These are phyloP conservation scores for Scaptomyza tumidula DNA, from an alignment of 2,888 invertebrate species.

Conservation along the genomic window DNA sequence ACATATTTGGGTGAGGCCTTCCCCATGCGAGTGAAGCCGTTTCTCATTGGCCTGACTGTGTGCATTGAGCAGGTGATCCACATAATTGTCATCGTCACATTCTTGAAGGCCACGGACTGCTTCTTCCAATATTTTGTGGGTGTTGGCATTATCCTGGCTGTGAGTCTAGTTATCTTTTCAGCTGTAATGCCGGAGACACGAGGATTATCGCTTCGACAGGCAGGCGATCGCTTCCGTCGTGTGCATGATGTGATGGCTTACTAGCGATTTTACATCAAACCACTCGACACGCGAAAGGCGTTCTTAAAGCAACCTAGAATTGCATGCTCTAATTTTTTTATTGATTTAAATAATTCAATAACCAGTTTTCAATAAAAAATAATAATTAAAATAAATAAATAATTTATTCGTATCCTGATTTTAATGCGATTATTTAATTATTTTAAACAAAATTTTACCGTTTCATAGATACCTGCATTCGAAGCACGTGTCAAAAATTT, in stretches of 20 bases:
- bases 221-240: constrained; percentile 57
- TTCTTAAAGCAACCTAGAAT: not conserved
- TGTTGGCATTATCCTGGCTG: constrained; percentile 62
- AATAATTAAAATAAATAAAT: no score
- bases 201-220: constrained; percentile 56
- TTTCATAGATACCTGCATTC: no score
- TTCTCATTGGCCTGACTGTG: constrained; percentile 63
- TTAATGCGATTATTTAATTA: no score
- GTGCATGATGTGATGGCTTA: constrained; percentile 61
- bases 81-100: constrained; percentile 63
- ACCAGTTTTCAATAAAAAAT: no score
- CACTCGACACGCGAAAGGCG: no score
- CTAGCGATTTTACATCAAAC: constrained; percentile 10
- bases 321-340: no score
- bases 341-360: no score
- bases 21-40: constrained; percentile 73
- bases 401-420: no score
- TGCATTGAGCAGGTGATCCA: constrained; percentile 72
- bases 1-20: constrained; percentile 79
- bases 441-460: no score
- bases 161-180: constrained; percentile 48
- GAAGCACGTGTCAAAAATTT: no score
- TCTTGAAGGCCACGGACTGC: constrained; percentile 3
- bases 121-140: constrained; percentile 59
- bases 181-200: constrained; percentile 65